Conservation (phyloP, 2,888 invertebrate species). For the Oscheius sp. region DNA sequence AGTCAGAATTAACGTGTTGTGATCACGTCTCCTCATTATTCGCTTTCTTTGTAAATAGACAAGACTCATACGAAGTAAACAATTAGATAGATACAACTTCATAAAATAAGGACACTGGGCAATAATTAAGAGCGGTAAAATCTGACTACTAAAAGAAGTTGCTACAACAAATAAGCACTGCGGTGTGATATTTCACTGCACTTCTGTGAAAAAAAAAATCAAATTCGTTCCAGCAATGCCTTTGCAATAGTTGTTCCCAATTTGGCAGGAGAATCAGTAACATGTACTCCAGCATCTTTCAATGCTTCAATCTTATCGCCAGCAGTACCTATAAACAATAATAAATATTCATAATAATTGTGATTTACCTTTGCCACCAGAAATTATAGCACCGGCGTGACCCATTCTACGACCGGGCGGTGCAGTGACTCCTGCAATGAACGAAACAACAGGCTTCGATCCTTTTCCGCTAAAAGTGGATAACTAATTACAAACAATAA, state of each 20-base stretch:
- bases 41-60: not conserved
- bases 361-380: constrained; percentile 59
- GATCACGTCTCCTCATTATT: constrained; percentile 4
- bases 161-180: not conserved
- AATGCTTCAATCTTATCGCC: constrained; percentile 63
- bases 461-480: constrained; percentile 24
- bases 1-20: constrained; percentile 11
- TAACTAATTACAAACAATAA: not conserved
- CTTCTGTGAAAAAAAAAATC: not conserved
- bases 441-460: constrained; percentile 92
- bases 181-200: not conserved
- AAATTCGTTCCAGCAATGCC: constrained; percentile 32
- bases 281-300: constrained; percentile 57
- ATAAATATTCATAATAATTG: not conserved
- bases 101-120: no score
- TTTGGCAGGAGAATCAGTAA: constrained; percentile 62
- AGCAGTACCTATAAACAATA: constrained; percentile 49
- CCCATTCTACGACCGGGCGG: constrained; percentile 77
- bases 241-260: constrained; percentile 54
- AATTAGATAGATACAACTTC: no score
- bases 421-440: constrained; percentile 97
- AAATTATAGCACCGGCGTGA: constrained; percentile 63
- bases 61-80: constrained; percentile 17
- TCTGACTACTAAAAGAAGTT: constrained; percentile 17
- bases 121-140: not conserved